Percentiles rank a stretch among this genome's conserved stretches.
Evolutionary conservation across 2,113 vertebrate genomes (phyloP).

Genomic region (Bubo bubo): DNA sequence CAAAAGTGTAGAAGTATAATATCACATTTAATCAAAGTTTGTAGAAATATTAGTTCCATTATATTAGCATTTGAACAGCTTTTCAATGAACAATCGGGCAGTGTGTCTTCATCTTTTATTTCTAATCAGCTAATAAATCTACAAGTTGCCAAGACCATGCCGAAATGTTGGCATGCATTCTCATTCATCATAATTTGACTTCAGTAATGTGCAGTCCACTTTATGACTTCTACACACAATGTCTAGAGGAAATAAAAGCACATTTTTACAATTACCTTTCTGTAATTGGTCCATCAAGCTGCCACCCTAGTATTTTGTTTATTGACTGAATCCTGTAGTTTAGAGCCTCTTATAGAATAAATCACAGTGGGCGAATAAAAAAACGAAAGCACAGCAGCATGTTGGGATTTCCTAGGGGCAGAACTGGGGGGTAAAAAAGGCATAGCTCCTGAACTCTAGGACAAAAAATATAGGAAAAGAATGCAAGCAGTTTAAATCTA

Average conservation of each 20-base stretch:
- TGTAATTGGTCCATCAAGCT: slow-evolving; percentile 37
- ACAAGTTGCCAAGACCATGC: background rate
- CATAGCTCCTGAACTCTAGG: background rate
- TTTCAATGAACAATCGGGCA: slow-evolving; percentile 33
- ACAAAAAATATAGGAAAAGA: background rate
- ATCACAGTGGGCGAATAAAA: background rate
- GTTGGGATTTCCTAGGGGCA: background rate
- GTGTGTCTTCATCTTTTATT: slow-evolving; percentile 64
- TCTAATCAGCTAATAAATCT: slow-evolving; percentile 61
- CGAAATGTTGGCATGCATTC: background rate
- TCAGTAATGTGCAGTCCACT: background rate
- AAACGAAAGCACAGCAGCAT: slow-evolving; percentile 1
- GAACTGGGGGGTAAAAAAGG: background rate
- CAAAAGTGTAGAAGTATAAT: background rate
- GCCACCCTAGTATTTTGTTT: slow-evolving; percentile 43
- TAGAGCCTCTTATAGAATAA: slow-evolving; percentile 34
- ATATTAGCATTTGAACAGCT: slow-evolving; percentile 64
- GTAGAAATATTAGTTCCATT: slow-evolving; percentile 64
- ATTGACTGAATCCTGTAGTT: slow-evolving; percentile 12
- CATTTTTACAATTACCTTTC: slow-evolving; percentile 4
- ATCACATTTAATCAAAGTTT: slow-evolving; percentile 56
- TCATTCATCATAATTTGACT: slow-evolving; percentile 58
- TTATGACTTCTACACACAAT: background rate
- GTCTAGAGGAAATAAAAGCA: slow-evolving; percentile 24
- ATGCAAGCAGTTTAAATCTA: background rate